Conservation (phyloP, 2,113 vertebrate genomes). For the Oreochromis aureus region DNA sequence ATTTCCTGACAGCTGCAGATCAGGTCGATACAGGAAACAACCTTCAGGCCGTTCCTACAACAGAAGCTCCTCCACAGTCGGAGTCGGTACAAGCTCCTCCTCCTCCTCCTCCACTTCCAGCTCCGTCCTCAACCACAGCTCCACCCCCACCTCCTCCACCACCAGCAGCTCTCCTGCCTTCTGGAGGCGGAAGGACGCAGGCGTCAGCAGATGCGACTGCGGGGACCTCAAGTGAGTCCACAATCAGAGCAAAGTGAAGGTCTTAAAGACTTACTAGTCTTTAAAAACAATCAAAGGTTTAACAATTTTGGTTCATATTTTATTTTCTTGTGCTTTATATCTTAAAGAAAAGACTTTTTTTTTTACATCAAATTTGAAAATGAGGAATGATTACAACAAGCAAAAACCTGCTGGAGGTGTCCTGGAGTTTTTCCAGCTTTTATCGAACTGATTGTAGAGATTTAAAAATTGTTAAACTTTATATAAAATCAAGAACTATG, state of each 20-base stretch:
- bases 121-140: not conserved
- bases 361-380: not conserved
- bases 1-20: not conserved
- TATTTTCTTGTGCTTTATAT: not conserved
- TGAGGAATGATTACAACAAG: not conserved
- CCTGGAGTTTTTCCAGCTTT: not conserved
- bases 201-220: not conserved
- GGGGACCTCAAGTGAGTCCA: slow-evolving; percentile 15
- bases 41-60: not conserved
- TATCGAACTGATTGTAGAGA: not conserved
- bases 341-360: not conserved
- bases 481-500: not conserved
- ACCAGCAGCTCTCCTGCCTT: slow-evolving; percentile 10
- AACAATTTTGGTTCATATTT: not conserved
- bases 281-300: not conserved
- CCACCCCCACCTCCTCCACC: slow-evolving; percentile 25
- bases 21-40: not conserved
- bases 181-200: not conserved
- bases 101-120: not conserved
- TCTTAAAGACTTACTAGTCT: not conserved
- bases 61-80: not conserved
- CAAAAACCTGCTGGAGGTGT: not conserved
- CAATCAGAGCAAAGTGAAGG: not conserved
- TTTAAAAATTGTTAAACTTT: fast-evolving
- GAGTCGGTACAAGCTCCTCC: not conserved